A percentile compares a stretch with the other conserved stretches of the same genome.
Conservation (phyloP, 2,888 invertebrate genomes). For the Hydrotaea cyrtoneurina region DNA sequence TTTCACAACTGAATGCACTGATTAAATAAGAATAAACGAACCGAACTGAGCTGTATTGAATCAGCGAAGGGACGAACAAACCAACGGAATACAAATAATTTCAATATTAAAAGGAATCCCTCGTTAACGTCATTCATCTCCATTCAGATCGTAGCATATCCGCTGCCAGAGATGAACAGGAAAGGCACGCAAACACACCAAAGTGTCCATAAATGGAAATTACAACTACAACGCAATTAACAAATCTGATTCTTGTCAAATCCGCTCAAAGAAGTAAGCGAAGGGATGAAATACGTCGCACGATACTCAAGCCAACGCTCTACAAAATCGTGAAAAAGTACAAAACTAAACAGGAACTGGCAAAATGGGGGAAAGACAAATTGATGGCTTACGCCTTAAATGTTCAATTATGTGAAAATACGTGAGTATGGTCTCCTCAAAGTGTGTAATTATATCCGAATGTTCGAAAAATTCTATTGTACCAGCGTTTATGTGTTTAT, state of each 20-base stretch:
- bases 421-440: slow-evolving; percentile 59
- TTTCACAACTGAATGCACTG: slow-evolving; percentile 51
- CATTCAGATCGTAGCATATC: slow-evolving; percentile 3
- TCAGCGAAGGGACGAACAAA: neutral
- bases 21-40: slow-evolving; percentile 47
- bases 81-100: slow-evolving; percentile 4
- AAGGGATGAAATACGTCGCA: neutral
- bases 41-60: neutral
- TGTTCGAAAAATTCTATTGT: slow-evolving; percentile 35
- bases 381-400: slow-evolving; percentile 57
- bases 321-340: slow-evolving; percentile 11
- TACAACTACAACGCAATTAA: slow-evolving; percentile 41
- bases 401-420: slow-evolving; percentile 69
- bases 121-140: slow-evolving; percentile 12
- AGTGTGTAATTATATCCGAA: slow-evolving; percentile 63
- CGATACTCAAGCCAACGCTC: neutral
- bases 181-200: slow-evolving; percentile 19
- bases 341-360: slow-evolving; percentile 20
- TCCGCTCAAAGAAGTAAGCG: neutral
- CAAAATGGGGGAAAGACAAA: slow-evolving; percentile 34
- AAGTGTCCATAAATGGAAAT: slow-evolving; percentile 33
- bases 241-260: slow-evolving; percentile 34
- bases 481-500: neutral
- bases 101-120: neutral
- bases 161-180: slow-evolving; percentile 17